These are phyloP conservation scores for Pachypeltis micranthus DNA, from an alignment of 1,140 invertebrate species.

Conservation along the genomic window DNA sequence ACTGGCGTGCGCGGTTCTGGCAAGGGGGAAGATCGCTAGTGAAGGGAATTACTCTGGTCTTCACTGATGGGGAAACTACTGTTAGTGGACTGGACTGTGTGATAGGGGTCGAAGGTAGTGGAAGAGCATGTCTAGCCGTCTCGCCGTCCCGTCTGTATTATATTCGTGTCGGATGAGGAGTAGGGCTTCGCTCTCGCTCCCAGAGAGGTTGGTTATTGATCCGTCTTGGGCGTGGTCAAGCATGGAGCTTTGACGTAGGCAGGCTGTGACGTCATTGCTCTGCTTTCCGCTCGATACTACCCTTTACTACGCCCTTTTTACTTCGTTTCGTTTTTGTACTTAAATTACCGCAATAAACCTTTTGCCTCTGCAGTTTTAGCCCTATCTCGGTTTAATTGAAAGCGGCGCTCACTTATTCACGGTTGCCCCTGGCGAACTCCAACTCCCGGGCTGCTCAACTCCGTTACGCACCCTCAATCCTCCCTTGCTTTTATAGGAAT, in stretches of 20 bases:
- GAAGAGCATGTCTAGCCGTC: background rate
- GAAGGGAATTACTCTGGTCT: no score
- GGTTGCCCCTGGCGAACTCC: no score
- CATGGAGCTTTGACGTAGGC: conserved; percentile 7
- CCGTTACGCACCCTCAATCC: no score
- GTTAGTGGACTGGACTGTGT: background rate
- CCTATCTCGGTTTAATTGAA: no score
- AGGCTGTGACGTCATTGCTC: conserved; percentile 8
- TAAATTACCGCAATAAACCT: background rate
- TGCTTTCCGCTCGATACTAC: conserved; percentile 9
- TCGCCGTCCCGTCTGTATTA: background rate
- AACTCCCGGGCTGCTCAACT: no score
- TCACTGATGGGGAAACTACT: background rate
- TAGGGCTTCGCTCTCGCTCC: background rate
- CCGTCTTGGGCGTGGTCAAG: conserved; percentile 19
- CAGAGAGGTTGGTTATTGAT: background rate
- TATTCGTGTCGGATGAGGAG: background rate
- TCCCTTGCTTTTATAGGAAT: no score
- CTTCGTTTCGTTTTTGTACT: background rate
- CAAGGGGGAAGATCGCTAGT: no score
- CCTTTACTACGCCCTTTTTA: background rate
- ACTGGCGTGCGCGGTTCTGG: no score
- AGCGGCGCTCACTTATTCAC: no score
- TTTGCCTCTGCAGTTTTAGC: background rate
- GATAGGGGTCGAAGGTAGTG: background rate